These are phyloP conservation scores for Pollachius pollachius DNA, from an alignment of 2,113 vertebrate genomes.

Conservation along the genomic window DNA sequence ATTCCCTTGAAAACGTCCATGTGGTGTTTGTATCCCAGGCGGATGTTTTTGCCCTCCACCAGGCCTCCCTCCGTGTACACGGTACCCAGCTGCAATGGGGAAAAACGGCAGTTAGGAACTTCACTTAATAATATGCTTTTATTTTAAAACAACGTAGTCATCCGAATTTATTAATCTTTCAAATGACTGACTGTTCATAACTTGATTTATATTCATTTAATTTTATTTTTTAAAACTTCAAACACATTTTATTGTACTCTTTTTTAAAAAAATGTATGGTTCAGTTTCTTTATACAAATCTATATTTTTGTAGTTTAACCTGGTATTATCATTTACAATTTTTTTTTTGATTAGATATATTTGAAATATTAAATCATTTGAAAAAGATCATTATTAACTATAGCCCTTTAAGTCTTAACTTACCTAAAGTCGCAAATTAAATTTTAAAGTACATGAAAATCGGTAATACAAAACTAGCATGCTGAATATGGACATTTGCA, in stretches of 20 bases:
- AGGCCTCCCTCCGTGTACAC: slow-evolving; percentile 88
- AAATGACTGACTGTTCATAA: too few relatives aligned
- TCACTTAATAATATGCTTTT: neutral
- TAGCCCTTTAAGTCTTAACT: neutral
- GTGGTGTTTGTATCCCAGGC: slow-evolving; percentile 60
- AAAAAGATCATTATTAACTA: neutral
- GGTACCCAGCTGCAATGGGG: slow-evolving; percentile 77
- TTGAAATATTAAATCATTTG: neutral
- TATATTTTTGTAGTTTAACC: too few relatives aligned
- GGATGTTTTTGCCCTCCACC: slow-evolving; percentile 81
- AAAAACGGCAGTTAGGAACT: neutral
- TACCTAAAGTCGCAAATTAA: neutral
- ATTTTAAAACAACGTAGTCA: neutral
- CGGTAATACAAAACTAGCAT: neutral
- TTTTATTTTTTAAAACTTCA: too few relatives aligned
- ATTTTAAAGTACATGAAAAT: neutral
- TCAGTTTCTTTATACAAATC: too few relatives aligned
- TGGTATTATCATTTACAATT: too few relatives aligned
- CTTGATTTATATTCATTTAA: too few relatives aligned
- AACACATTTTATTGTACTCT: too few relatives aligned
- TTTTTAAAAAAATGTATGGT: too few relatives aligned
- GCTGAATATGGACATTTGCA: neutral
- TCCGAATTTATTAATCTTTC: too few relatives aligned
- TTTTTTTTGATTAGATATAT: too few relatives aligned
- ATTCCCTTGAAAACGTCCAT: slow-evolving; percentile 91